phyloP scores from a whole-genome alignment of 2,113 vertebrate species.

The Chamaea fasciata region DNA sequence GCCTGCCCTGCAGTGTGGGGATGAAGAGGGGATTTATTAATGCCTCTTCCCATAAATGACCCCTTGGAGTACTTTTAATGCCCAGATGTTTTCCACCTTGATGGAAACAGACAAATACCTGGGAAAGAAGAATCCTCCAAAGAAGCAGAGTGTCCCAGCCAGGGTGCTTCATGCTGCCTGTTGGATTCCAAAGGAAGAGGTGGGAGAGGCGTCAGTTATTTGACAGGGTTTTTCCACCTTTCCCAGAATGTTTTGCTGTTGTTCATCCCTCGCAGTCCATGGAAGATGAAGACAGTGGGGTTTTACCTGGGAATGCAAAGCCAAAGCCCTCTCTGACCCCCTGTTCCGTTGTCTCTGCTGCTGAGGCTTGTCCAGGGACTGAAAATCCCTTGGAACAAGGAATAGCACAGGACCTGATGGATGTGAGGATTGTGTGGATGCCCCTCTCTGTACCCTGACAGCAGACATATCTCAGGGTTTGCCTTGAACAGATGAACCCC shows the following conservation, averaged over 20 bases:
- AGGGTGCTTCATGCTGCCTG: neutral
- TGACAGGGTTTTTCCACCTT: neutral
- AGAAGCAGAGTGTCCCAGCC: neutral
- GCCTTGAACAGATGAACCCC: neutral
- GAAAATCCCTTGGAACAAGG: neutral
- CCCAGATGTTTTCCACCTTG: neutral
- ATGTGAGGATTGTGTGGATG: neutral
- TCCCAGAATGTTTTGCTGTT: neutral
- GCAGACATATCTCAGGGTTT: neutral
- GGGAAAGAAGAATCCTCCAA: neutral
- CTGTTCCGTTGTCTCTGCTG: neutral
- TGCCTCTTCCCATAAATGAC: neutral
- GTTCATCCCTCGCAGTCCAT: neutral
- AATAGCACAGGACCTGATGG: neutral
- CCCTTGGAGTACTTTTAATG: neutral
- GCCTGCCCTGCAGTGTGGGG: rapidly evolving
- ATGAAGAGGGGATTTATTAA: neutral
- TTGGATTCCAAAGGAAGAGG: neutral
- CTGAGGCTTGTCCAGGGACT: neutral
- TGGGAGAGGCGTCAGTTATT: neutral
- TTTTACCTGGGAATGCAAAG: neutral
- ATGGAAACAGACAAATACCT: neutral
- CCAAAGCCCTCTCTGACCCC: neutral
- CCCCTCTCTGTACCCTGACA: neutral
- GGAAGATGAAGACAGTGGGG: neutral